Evolutionary conservation across 2,113 vertebrate species (phyloP), one percentile per base, ranked within the genome.

Genomic region (Synchiropus splendidus): DNA sequence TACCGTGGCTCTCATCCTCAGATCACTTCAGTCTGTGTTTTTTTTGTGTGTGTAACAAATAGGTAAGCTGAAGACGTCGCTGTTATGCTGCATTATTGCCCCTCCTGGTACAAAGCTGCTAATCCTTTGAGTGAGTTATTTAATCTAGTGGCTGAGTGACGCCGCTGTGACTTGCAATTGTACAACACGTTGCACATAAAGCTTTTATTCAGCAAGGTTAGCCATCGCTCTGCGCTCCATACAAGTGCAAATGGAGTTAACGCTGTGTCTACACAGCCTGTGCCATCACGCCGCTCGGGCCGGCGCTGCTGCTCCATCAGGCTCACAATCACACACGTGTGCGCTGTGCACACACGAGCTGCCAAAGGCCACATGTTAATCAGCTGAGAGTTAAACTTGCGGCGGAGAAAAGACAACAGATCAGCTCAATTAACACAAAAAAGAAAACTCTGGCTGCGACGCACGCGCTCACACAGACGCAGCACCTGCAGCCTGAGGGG

Each of bases 371-470:
- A 72, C 78, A 87, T 82, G 81, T 81, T 82, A 83, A 86, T 84
- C 75, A 80, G 72, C 61, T 69, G 76, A 60, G 72, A 80, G 72
- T 80, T 78, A 71, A 78, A 84, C 70, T 83, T 73, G 62, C 76
- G 58, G 72, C 52, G 63, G 58, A 64, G 64, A 75, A 70, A 78
- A 82, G 76, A 83, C 76, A 80, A 81, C 75, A 81, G 70, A 74
- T 79, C 73, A 75, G 74, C 82, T 83, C 82, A 82, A 85, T 85
- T 80, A 85, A 83, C 83, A 83, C 83, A 83, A 85, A 83, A 85
- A 80, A 82, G 78, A 75, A 79, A 85, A 72, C 72, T 63, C 45
- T 70, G 63, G 39, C 64, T 44, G 16, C 40, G 36, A 31, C 56
- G 16, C 45, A 53, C 31, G 42, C 10, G 30, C 48, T 55, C 64